Evolutionary conservation across 2,888 invertebrate genomes (phyloP).

Genomic region (Imbricaverruca yamaguchii): DNA sequence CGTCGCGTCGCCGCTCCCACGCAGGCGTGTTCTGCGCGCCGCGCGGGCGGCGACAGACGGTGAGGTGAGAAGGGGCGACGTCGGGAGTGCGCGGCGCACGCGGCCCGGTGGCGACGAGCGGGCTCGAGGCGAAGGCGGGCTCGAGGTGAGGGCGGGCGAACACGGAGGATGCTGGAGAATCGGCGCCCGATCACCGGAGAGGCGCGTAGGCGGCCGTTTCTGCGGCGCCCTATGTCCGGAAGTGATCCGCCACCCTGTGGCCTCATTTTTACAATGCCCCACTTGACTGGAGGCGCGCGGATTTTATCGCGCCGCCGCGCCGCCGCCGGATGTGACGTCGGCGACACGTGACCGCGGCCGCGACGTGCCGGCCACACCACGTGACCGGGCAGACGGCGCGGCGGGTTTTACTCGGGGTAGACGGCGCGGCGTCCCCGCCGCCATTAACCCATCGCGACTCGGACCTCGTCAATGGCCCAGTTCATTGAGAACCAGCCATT

Average conservation of each 20-base stretch:
- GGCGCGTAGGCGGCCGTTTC: too few species aligned
- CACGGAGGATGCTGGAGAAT: too few species aligned
- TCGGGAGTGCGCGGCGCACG: not conserved
- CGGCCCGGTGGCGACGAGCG: not conserved
- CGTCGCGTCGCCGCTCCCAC: too few species aligned
- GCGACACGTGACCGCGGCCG: not conserved
- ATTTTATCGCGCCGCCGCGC: not conserved
- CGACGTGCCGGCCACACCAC: not conserved
- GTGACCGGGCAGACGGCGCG: not conserved
- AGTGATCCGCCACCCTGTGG: too few species aligned
- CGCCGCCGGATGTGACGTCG: not conserved
- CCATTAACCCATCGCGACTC: not conserved
- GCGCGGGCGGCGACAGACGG: too few species aligned
- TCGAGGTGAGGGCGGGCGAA: not conserved
- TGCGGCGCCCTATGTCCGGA: too few species aligned
- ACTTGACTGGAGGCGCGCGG: not conserved
- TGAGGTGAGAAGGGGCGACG: not conserved
- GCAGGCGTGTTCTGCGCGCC: too few species aligned
- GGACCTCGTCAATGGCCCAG: not conserved
- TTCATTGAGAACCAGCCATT: slow-evolving; percentile 9
- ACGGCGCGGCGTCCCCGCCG: slow-evolving; percentile 5
- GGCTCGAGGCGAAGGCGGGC: not conserved
- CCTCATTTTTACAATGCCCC: not conserved
- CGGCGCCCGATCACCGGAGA: too few species aligned
- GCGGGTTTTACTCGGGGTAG: not conserved